Conservation (phyloP, 2,113 vertebrate genomes). For the Zosterops lateralis region DNA sequence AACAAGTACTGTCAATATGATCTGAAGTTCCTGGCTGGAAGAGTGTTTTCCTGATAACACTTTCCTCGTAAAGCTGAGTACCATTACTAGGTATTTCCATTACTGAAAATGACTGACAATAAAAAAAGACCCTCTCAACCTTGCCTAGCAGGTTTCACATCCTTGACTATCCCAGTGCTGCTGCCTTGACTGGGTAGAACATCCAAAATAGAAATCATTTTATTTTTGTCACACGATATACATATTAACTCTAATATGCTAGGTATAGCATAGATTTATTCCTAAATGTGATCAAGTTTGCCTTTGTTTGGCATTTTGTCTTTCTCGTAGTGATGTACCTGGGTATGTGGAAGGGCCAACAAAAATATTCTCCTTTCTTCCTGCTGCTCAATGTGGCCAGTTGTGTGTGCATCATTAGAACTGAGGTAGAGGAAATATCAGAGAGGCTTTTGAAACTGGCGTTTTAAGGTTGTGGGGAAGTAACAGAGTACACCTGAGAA, state of each 20-base stretch:
- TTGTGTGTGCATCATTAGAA: neutral
- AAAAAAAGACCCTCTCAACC: neutral
- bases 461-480: neutral
- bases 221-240: neutral
- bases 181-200: neutral
- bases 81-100: neutral
- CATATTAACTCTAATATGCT: fast-evolving
- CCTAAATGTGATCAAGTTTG: neutral
- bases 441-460: neutral
- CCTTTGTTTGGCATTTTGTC: neutral
- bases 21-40: neutral
- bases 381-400: neutral
- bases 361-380: neutral
- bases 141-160: neutral
- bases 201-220: neutral
- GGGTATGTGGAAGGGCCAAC: neutral
- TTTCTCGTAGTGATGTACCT: neutral
- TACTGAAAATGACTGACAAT: neutral
- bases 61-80: neutral
- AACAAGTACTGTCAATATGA: neutral
- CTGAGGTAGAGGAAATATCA: neutral
- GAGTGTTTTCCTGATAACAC: neutral
- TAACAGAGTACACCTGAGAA: neutral
- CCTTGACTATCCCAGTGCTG: neutral
- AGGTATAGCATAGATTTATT: neutral